These are phyloP conservation scores for Heliangelus exortis DNA, from an alignment of 2,797 vertebrate genomes.

Conservation along the genomic window DNA sequence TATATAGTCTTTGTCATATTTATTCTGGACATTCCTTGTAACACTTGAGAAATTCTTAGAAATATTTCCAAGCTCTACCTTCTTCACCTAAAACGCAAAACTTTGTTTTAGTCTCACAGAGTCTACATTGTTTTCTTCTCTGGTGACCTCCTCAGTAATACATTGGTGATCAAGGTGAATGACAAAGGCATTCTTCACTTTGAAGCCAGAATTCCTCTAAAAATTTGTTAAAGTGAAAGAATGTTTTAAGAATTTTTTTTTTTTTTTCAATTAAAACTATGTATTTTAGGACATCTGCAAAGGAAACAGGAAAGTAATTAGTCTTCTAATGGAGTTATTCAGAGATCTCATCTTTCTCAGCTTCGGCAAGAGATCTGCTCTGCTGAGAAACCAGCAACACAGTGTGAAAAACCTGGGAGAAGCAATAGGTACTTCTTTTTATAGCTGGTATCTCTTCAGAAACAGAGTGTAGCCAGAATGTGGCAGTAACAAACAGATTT, in stretches of 20 bases:
- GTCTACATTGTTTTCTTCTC: background rate
- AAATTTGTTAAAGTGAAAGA: background rate
- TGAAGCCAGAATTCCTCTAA: background rate
- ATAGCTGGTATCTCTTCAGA: conserved; percentile 51
- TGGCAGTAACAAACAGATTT: conserved; percentile 66
- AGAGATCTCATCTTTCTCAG: conserved; percentile 21
- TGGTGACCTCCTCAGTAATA: background rate
- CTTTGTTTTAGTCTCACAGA: background rate
- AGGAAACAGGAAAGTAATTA: conserved; percentile 1
- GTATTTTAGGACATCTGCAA: background rate
- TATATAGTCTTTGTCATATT: background rate
- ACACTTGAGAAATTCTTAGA: background rate
- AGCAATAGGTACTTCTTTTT: conserved; percentile 68
- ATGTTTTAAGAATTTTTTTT: background rate
- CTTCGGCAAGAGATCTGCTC: conserved; percentile 15
- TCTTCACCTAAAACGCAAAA: background rate
- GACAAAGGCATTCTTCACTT: background rate
- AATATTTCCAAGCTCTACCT: background rate
- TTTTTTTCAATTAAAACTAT: background rate
- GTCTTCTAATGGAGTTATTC: conserved; percentile 23
- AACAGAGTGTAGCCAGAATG: conserved; percentile 48
- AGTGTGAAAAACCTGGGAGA: conserved; percentile 51
- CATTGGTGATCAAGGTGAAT: background rate
- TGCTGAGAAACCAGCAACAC: conserved; percentile 32
- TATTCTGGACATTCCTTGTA: background rate